Conservation (phyloP, 2,797 vertebrate species). For the Catamblyrhynchus diadema region DNA sequence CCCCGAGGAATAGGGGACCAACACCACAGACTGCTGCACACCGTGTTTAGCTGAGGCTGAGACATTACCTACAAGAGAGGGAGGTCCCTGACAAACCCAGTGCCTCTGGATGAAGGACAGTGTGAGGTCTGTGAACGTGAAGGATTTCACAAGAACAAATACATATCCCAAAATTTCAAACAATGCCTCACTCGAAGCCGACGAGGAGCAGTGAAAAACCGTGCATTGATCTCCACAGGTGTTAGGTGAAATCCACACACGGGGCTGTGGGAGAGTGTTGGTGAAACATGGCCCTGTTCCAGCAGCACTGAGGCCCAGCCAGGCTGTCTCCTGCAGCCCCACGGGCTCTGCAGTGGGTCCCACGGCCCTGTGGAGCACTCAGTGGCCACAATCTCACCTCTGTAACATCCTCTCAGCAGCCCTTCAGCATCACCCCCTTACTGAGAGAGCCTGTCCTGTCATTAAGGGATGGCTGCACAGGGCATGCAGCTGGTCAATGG, state of each 20-base stretch:
- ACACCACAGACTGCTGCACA: background rate
- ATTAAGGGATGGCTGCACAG: background rate
- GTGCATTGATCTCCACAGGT: fast-evolving
- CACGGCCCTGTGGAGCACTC: background rate
- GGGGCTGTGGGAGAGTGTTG: background rate
- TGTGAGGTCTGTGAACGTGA: fast-evolving
- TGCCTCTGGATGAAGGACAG: background rate
- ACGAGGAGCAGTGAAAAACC: background rate
- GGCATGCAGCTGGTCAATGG: background rate
- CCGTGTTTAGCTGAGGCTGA: background rate
- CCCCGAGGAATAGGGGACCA: background rate
- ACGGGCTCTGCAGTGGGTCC: background rate
- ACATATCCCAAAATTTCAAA: background rate
- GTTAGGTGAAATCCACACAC: background rate
- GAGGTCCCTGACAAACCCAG: background rate
- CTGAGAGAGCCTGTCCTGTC: background rate
- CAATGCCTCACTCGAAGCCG: background rate
- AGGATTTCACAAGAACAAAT: background rate
- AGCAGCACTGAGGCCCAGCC: background rate
- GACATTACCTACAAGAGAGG: background rate
- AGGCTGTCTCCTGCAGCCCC: background rate
- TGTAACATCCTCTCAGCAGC: background rate
- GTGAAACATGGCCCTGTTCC: background rate
- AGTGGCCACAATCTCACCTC: background rate
- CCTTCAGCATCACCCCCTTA: background rate